Evolutionary conservation across 2,888 invertebrate species (phyloP).

Genomic region (Nomada hirtipes): DNA sequence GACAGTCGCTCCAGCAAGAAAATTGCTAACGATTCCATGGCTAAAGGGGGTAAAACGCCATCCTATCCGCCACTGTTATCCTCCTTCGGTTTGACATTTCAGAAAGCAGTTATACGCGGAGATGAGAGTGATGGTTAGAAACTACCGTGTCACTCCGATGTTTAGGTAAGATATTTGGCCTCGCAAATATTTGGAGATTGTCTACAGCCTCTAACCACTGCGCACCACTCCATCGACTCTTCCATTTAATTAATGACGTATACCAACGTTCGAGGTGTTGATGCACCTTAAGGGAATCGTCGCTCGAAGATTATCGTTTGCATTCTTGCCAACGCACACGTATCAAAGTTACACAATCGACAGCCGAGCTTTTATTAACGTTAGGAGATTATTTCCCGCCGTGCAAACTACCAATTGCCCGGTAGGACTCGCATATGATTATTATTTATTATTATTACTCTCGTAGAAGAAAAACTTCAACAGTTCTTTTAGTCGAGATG

Average conservation of each 20-base stretch:
- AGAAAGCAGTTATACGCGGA: constrained; percentile 59
- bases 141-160: constrained; percentile 80
- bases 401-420: constrained; percentile 26
- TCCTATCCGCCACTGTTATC: neutral
- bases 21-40: no score
- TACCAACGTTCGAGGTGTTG: constrained; percentile 64
- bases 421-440: neutral
- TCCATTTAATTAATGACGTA: constrained; percentile 80
- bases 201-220: constrained; percentile 79
- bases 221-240: constrained; percentile 80
- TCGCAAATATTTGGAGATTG: constrained; percentile 84
- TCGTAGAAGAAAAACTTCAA: neutral
- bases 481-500: neutral
- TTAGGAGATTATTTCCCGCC: constrained; percentile 7
- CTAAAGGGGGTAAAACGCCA: neutral
- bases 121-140: constrained; percentile 70
- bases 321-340: constrained; percentile 35
- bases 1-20: no score
- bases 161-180: constrained; percentile 84
- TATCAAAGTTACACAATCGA: neutral
- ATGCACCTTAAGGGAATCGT: constrained; percentile 65
- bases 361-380: constrained; percentile 7
- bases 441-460: neutral
- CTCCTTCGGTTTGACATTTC: constrained; percentile 36
- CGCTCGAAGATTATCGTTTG: constrained; percentile 36